phyloP scores from a whole-genome alignment of 2,113 vertebrate species.

The Trichomycterus rosablanca region DNA sequence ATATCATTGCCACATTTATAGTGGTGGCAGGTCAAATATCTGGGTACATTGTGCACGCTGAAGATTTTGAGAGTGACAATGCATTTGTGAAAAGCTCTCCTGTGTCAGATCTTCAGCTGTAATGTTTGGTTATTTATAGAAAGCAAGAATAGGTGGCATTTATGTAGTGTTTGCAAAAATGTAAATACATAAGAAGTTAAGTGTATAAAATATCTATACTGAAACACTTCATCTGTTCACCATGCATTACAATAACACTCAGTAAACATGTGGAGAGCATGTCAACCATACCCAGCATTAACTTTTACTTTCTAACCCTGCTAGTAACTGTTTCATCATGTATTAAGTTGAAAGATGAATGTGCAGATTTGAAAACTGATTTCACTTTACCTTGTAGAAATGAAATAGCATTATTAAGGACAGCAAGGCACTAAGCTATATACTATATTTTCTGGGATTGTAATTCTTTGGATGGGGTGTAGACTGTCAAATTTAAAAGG shows the following conservation, averaged over 20 bases:
- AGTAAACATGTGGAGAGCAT: constrained; percentile 32
- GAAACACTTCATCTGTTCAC: not conserved
- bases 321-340: too few relatives aligned
- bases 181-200: too few relatives aligned
- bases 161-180: too few relatives aligned
- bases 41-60: not conserved
- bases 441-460: too few relatives aligned
- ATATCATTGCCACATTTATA: too few relatives aligned
- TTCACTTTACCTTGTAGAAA: too few relatives aligned
- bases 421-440: too few relatives aligned
- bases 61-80: constrained; percentile 33
- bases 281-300: not conserved
- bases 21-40: not conserved
- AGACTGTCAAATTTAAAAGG: too few relatives aligned
- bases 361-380: too few relatives aligned
- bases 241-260: not conserved
- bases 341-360: constrained; percentile 40
- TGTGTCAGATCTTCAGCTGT: not conserved
- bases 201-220: not conserved
- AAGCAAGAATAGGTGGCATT: not conserved
- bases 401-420: too few relatives aligned
- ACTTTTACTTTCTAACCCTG: not conserved
- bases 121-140: constrained; percentile 2
- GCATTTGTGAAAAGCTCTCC: constrained; percentile 21
- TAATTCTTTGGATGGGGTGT: too few relatives aligned